Conservation (phyloP, 2,888 invertebrate genomes). For the Punctoribates punctum region DNA sequence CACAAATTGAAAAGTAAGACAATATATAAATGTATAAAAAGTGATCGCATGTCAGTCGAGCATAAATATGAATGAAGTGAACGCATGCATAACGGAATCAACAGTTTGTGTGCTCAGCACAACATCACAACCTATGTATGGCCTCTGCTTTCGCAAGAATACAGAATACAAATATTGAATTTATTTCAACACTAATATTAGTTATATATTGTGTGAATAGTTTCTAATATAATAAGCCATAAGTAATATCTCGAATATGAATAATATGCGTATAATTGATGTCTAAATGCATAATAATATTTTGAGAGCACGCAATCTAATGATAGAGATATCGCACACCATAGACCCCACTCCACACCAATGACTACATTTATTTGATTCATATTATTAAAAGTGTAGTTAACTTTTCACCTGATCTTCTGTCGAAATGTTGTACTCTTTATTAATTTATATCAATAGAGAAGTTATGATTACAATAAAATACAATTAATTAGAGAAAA, state of each 20-base stretch:
- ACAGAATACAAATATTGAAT: slow-evolving; percentile 22
- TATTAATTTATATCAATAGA: neutral
- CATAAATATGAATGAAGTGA: slow-evolving; percentile 33
- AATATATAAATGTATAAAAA: neutral
- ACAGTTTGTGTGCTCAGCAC: slow-evolving; percentile 18
- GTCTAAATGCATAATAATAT: slow-evolving; percentile 17
- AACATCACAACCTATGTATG: neutral
- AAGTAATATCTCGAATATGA: neutral
- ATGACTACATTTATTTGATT: too few species aligned
- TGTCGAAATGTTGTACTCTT: neutral
- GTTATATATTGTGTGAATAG: slow-evolving; percentile 21
- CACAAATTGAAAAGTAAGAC: slow-evolving; percentile 1
- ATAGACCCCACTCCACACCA: neutral
- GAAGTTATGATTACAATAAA: neutral
- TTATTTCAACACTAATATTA: slow-evolving; percentile 2
- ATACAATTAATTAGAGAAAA: too few species aligned
- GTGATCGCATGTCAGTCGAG: slow-evolving; percentile 24
- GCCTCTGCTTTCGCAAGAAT: neutral
- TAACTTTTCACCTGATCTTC: too few species aligned
- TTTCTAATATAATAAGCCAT: neutral
- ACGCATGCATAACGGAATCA: slow-evolving; percentile 33
- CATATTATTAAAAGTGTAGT: neutral
- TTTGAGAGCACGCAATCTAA: slow-evolving; percentile 11
- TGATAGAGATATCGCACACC: neutral
- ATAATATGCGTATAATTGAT: neutral